phyloP scores from a whole-genome alignment of 2,113 vertebrate genomes.

The Microcebus griseorufus region DNA sequence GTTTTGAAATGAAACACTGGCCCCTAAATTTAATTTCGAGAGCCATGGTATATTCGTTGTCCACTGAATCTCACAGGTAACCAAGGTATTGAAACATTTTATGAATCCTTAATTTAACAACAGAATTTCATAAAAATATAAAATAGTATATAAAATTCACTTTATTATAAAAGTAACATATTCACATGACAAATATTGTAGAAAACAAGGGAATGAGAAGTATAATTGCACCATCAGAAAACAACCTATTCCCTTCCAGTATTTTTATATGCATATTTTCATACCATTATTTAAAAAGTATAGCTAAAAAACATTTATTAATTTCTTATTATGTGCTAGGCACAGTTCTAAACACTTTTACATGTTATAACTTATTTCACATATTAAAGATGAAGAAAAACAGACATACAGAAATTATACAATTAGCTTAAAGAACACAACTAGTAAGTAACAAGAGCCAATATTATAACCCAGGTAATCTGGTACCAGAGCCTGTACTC shows the following conservation, averaged over 20 bases:
- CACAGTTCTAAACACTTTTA: neutral
- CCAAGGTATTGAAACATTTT: neutral
- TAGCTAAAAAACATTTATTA: neutral
- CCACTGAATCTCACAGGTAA: neutral
- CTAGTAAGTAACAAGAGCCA: neutral
- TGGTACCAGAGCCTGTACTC: neutral
- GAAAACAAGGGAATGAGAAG: conserved; percentile 6
- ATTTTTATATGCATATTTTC: conserved; percentile 34
- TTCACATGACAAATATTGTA: neutral
- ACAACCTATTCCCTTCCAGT: neutral
- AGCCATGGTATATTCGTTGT: neutral
- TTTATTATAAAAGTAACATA: neutral
- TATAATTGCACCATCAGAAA: conserved; percentile 19
- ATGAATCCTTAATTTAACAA: conserved; percentile 12
- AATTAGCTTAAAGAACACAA: conserved; percentile 19
- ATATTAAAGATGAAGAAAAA: conserved; percentile 19
- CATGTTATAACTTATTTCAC: neutral
- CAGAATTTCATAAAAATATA: neutral
- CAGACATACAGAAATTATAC: neutral
- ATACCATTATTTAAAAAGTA: neutral
- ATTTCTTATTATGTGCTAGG: neutral
- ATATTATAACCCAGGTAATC: neutral
- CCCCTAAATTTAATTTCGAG: conserved; percentile 23
- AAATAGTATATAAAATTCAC: conserved; percentile 8
- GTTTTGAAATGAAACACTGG: neutral